Percentiles rank a stretch among this genome's conserved stretches.
These are phyloP conservation scores for Phengaris arion DNA, from an alignment of 2,888 invertebrate genomes.

Conservation along the genomic window DNA sequence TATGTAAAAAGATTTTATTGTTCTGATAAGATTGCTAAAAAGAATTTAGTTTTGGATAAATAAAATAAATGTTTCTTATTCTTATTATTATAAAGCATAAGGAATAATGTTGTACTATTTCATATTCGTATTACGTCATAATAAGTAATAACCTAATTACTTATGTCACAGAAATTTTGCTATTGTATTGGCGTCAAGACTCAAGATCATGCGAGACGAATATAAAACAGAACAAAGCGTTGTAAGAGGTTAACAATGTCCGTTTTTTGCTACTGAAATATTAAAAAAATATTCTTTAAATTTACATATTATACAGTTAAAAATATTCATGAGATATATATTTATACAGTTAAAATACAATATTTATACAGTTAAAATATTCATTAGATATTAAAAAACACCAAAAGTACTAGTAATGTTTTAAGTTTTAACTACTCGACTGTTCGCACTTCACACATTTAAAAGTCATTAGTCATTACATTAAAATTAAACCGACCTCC, in stretches of 20 bases:
- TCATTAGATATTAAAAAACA: too few relatives aligned
- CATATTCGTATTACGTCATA: too few relatives aligned
- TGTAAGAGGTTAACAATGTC: not conserved
- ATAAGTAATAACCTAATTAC: too few relatives aligned
- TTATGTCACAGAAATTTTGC: not conserved
- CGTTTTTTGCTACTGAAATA: not conserved
- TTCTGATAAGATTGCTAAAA: not conserved
- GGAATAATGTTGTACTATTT: too few relatives aligned
- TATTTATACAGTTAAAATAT: not conserved
- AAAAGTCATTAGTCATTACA: not conserved
- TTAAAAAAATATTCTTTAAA: too few relatives aligned
- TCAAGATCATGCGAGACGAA: slow-evolving; percentile 5
- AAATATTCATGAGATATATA: too few relatives aligned
- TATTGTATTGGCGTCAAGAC: not conserved
- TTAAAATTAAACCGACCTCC: not conserved
- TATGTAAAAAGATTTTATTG: too few relatives aligned
- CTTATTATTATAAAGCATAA: too few relatives aligned
- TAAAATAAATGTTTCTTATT: too few relatives aligned
- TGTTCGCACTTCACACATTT: not conserved
- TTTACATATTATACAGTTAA: too few relatives aligned
- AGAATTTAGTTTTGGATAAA: too few relatives aligned
- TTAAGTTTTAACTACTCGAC: not conserved
- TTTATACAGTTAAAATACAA: too few relatives aligned
- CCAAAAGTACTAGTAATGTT: not conserved
- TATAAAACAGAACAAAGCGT: not conserved